phyloP scores from a whole-genome alignment of 2,113 vertebrate species.

The Thymallus thymallus region DNA sequence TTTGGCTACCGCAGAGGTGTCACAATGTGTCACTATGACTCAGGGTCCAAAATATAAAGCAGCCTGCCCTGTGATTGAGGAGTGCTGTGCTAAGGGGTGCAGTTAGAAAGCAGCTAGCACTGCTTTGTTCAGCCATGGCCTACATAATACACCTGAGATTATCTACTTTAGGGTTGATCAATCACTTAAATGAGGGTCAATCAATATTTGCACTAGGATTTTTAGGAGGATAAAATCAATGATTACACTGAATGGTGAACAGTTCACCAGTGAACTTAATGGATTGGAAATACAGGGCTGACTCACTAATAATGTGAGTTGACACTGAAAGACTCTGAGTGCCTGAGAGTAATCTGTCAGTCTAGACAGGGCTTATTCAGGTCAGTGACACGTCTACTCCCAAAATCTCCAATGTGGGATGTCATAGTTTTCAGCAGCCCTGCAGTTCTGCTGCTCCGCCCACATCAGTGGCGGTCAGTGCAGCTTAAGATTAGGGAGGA shows the following conservation, averaged over 20 bases:
- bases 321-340: constrained; percentile 34
- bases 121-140: background rate
- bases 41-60: constrained; percentile 33
- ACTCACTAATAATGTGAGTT: constrained; percentile 13
- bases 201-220: background rate
- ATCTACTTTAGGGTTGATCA: no score
- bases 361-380: constrained; percentile 44
- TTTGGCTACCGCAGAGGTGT: constrained; percentile 41
- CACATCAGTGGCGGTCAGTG: no score
- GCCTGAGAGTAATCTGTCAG: constrained; percentile 51
- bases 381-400: constrained; percentile 47
- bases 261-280: background rate
- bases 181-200: background rate
- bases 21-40: constrained; percentile 38
- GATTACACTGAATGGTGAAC: background rate
- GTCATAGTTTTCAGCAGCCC: constrained; percentile 55
- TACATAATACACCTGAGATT: no score
- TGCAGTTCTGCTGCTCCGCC: constrained; percentile 24
- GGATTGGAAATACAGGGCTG: constrained; percentile 24
- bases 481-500: no score
- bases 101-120: background rate
- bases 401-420: constrained; percentile 44
- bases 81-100: background rate
- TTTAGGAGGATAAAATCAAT: background rate
- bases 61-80: constrained; percentile 9